Conservation (phyloP, 2,888 invertebrate genomes). For the Unio delphinus region DNA sequence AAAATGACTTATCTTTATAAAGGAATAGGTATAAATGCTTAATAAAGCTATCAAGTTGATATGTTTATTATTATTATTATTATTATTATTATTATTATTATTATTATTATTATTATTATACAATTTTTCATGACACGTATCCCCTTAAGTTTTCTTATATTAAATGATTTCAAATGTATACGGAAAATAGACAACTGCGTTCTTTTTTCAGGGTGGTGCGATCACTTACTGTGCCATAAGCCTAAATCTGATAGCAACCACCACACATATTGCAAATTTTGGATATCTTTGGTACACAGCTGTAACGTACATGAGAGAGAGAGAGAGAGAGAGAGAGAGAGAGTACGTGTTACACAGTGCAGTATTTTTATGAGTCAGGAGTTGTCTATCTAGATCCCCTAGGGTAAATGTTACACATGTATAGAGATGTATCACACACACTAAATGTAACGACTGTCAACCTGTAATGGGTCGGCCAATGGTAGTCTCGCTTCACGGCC, state of each 20-base stretch:
- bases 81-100: too few species aligned
- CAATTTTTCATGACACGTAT: too few species aligned
- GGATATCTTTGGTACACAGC: background rate
- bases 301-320: background rate
- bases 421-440: background rate
- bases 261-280: background rate
- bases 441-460: background rate
- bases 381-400: background rate
- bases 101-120: too few species aligned
- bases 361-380: too few species aligned
- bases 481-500: constrained; percentile 21
- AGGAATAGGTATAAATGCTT: too few species aligned
- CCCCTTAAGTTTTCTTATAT: too few species aligned
- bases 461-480: constrained; percentile 14
- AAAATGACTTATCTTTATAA: too few species aligned
- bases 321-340: constrained; percentile 9
- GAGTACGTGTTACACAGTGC: background rate
- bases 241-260: background rate
- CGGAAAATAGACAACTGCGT: too few species aligned
- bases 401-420: background rate
- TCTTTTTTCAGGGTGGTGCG: too few species aligned
- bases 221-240: background rate
- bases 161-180: too few species aligned
- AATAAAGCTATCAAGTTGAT: too few species aligned
- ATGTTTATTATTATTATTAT: too few species aligned